These are phyloP conservation scores for Phyllostomus hastatus DNA, from an alignment of 2,113 vertebrate species.

Conservation along the genomic window DNA sequence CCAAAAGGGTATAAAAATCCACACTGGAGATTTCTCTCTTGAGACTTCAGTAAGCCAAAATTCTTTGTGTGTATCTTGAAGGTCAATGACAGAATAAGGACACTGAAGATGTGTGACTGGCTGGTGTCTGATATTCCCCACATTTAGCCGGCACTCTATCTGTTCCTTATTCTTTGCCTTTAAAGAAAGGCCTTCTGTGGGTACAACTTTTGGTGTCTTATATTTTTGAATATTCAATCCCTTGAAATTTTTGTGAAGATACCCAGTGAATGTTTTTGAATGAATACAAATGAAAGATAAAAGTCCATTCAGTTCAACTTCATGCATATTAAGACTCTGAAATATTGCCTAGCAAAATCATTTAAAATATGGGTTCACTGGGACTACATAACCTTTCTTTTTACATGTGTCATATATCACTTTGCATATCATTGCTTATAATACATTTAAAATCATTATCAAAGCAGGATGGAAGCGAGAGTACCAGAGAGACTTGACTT, in stretches of 20 bases:
- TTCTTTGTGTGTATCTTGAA: not conserved
- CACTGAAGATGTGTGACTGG: not conserved
- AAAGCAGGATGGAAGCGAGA: not conserved
- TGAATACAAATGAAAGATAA: not conserved
- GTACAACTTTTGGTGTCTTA: too few species aligned
- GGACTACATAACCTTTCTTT: not conserved
- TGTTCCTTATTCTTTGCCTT: not conserved
- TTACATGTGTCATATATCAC: not conserved
- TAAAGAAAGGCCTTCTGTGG: not conserved
- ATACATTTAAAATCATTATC: not conserved
- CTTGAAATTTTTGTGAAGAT: not conserved
- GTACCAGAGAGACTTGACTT: not conserved
- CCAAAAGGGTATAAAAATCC: not conserved
- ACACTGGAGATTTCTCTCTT: not conserved
- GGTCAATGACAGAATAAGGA: not conserved
- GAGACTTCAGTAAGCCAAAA: not conserved
- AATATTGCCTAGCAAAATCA: not conserved
- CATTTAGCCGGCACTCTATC: not conserved
- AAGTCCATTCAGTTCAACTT: not conserved
- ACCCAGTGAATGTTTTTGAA: not conserved
- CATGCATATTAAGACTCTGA: not conserved
- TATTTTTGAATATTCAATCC: not conserved
- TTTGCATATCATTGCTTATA: not conserved
- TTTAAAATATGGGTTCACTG: not conserved
- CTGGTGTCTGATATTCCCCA: not conserved